These are phyloP conservation scores for Ceyx margarethae DNA, from an alignment of 2,113 vertebrate genomes.

Conservation along the genomic window DNA sequence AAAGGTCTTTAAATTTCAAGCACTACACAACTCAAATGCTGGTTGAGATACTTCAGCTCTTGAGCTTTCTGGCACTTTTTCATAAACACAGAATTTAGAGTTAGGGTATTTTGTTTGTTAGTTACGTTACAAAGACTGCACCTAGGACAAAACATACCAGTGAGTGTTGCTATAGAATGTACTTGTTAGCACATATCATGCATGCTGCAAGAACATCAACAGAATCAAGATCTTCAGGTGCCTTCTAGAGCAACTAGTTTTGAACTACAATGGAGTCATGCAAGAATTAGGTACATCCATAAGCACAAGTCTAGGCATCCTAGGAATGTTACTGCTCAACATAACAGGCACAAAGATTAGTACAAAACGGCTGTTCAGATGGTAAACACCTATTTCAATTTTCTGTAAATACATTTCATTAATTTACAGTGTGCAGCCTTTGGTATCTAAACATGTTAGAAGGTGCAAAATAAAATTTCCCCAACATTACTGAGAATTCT, in stretches of 20 bases:
- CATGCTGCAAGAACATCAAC: background rate
- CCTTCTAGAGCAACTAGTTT: background rate
- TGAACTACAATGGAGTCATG: background rate
- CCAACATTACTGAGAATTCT: too few species aligned
- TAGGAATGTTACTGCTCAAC: background rate
- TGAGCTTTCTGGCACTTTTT: background rate
- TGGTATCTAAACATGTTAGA: background rate
- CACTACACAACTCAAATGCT: background rate
- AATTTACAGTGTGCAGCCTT: background rate
- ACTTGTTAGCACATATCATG: rapidly evolving
- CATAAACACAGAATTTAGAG: background rate
- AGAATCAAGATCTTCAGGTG: background rate
- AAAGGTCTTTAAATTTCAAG: background rate
- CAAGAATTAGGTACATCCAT: background rate
- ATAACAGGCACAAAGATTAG: background rate
- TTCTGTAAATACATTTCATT: background rate
- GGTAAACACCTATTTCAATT: background rate
- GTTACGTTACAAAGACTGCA: background rate
- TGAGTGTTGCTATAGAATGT: background rate
- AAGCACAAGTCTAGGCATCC: background rate
- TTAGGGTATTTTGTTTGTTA: background rate
- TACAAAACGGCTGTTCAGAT: background rate
- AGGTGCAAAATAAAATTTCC: too few species aligned
- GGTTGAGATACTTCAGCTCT: background rate
- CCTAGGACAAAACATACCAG: background rate